Base-by-base conservation (phyloP, 2,888 invertebrate genomes). In the Chalcis sispes region DNA sequence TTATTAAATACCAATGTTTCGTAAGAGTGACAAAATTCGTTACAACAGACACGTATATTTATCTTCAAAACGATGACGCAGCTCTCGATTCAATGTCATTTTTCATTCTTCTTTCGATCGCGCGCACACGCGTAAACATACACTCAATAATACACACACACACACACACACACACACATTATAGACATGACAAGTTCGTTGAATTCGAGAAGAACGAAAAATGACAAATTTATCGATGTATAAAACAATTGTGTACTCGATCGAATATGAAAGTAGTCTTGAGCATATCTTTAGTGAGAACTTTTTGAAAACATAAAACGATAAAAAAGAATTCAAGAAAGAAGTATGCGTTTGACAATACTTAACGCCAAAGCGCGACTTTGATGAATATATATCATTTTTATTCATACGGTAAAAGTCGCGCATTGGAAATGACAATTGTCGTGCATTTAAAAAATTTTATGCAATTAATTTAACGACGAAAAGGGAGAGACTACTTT, bases 401-500 rank as follows among this genome's bases (percentile, higher is more conserved):
- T 42, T 42, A 42, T 42, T 42, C 13, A 13, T 42, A 42, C 8
- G 42, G 15, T 42, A 42, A 25, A 42, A 42, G 61, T 42, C 61
- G 42, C 25, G 42, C 29, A 15, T 36, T 65, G 52, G 46, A 52
- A 50, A 23, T 18, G 50, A 15, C 50, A 40, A 25, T 65, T 15
- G 65, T 65, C 65, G 20, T 65, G 65, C 65, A 65, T 65, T 65
- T 65, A 65, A 65, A 20, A 36, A 23, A 15, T 48, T 32, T 40
- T 25, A 29, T 29, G 18, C 42, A n/a, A n/a, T 54, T 29, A n/a
- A 56, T 56, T n/a, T 7, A 29, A 29, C 10, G 8, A 23, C 32
- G 23, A 36, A 15, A 65, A 65, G 15, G 48, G 62, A 64, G 42
- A 64, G 42, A 46, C 32, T 50, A 50, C 20, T 46, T 3, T 29